Evolutionary conservation across 2,888 invertebrate species (phyloP).

Genomic region (Didymodactylos carnosus): DNA sequence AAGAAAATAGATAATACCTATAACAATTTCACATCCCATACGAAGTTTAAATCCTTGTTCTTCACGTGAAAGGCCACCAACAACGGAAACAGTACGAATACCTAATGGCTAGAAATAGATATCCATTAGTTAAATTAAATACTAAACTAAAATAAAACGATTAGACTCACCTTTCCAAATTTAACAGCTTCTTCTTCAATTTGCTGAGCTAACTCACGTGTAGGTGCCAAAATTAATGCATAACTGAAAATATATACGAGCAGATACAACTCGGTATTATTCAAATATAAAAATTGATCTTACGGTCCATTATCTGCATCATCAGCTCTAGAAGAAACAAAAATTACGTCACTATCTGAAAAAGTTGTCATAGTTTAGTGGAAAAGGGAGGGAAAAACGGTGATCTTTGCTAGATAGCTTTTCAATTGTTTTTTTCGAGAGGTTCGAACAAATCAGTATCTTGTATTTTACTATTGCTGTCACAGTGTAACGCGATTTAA

Average conservation of each 20-base stretch:
- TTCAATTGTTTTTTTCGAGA: no score
- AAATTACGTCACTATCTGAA: no score
- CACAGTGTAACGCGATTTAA: no score
- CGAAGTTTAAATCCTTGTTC: constrained; percentile 90
- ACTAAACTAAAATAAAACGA: constrained; percentile 40
- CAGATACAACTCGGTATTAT: no score
- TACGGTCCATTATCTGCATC: constrained; percentile 57
- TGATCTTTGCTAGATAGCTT: no score
- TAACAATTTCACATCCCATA: constrained; percentile 95
- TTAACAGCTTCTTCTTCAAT: constrained; percentile 97
- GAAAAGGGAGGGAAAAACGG: no score
- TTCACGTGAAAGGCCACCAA: constrained; percentile 59
- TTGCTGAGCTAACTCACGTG: constrained; percentile 95
- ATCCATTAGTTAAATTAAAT: background rate
- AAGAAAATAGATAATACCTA: no score
- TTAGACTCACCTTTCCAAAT: constrained; percentile 64
- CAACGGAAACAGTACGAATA: constrained; percentile 31
- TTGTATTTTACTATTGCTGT: no score
- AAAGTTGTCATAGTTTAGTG: no score
- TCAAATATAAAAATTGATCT: no score
- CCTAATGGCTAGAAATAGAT: constrained; percentile 18
- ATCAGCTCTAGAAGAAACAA: constrained; percentile 21
- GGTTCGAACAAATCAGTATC: no score
- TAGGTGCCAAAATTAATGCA: constrained; percentile 92
- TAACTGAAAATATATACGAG: no score